Base-by-base conservation (phyloP, 2,888 invertebrate genomes). In the Drosophila engyochracea region DNA sequence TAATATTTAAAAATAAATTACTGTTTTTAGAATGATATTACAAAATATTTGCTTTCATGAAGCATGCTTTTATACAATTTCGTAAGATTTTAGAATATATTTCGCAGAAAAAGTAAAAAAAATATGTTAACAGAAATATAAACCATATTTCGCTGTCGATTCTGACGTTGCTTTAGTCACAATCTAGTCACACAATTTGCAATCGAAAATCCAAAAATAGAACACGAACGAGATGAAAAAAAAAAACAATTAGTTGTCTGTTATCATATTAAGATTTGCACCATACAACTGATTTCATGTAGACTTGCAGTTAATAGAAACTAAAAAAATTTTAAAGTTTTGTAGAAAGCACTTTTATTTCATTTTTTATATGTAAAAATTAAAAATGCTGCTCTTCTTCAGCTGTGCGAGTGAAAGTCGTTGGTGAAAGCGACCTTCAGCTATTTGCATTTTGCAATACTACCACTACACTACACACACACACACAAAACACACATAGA, bases 401-500 rank as follows among this genome's bases (percentile, higher is more conserved):
- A 53, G 19, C 25, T 53, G 22, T 7, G 16, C 35, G 25, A 75
- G 64, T 39, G 70, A 76, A 78, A 70, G 70, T 64, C 25, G 25
- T 62, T 69, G 53, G 28, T 58, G 53, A 16, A 51, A 55, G 63
- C 70, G 78, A 72, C 78, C 66, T 76, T 66, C 73, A 76, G 39
- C 33, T 54, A 72, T 76, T 80, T 75, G 37, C 39, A 58, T 63
- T 59, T 28, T 64, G 61, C 51, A 52, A 61, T 33, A 30, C 31
- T 33, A 39, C n/a, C 47, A 60, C 49, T 14, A 39, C 31, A 35
- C 22, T 28, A 41, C 10, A 37, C 10, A 28, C 16, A 37, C 14
- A 35, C 10, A 39, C 25, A 54, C 30, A 35, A 12, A 14, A 41
- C 16, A 31, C 1, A 31, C 37, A 47, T 16, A 55, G 9, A 49